Evolutionary conservation across 53 echinoderm and acorn worm genomes (phyloP).

Genomic region (Glandiceps talaboti): DNA sequence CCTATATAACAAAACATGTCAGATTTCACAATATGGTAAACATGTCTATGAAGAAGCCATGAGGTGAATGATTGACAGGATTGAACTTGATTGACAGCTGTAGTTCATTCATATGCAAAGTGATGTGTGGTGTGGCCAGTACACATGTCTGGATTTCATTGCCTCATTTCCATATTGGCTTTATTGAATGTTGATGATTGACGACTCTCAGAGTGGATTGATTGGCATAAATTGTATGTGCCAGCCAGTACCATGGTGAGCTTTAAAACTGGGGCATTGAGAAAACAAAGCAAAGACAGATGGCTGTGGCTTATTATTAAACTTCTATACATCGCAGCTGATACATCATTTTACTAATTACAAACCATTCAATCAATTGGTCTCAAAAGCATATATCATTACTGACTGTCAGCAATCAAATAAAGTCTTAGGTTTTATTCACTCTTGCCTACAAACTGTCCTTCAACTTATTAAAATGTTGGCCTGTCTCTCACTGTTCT

Average conservation of each 20-base stretch:
- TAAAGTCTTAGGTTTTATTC: too few relatives aligned
- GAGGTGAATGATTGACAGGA: not conserved
- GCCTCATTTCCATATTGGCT: too few relatives aligned
- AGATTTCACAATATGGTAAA: too few relatives aligned
- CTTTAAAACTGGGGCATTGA: not conserved
- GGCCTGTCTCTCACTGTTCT: too few relatives aligned
- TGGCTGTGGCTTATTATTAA: not conserved
- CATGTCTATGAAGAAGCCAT: too few relatives aligned
- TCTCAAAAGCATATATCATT: not conserved
- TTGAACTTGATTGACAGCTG: not conserved
- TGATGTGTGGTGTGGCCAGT: not conserved
- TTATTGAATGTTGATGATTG: not conserved
- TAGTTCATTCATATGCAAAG: not conserved
- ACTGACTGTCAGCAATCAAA: not conserved
- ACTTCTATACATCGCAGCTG: not conserved
- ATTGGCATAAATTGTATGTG: not conserved
- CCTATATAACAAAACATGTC: too few relatives aligned
- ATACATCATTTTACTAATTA: not conserved
- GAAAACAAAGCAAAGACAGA: not conserved
- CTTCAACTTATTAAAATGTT: too few relatives aligned
- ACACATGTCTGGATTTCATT: not conserved
- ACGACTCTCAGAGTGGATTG: not conserved
- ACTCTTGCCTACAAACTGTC: too few relatives aligned
- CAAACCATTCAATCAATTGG: not conserved
- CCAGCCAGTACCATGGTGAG: not conserved